A percentile compares a stretch with the other conserved stretches of the same genome.
Conservation (phyloP, 2,797 vertebrate genomes). For the Macropus fuliginosus region DNA sequence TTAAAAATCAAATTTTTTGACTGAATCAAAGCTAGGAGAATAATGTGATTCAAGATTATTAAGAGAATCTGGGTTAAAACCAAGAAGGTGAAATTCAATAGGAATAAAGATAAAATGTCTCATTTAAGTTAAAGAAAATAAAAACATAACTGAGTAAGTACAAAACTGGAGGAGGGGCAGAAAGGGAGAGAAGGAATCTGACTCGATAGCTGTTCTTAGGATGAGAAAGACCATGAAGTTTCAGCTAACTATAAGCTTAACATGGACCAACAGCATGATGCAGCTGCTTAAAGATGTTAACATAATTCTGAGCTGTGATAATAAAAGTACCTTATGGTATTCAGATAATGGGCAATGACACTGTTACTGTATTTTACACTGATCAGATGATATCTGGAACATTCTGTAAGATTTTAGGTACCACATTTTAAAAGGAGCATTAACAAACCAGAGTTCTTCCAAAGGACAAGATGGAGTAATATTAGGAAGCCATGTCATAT, state of each 20-base stretch:
- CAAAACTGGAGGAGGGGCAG: not conserved
- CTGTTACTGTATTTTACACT: not conserved
- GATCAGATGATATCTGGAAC: not conserved
- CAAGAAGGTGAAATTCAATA: constrained; percentile 1
- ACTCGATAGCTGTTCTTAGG: not conserved
- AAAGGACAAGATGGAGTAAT: not conserved
- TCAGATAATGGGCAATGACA: constrained; percentile 7
- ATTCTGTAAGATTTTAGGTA: not conserved
- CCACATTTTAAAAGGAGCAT: not conserved
- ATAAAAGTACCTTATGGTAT: constrained; percentile 23
- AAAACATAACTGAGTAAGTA: not conserved
- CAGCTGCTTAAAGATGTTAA: constrained; percentile 5
- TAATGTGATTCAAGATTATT: constrained; percentile 25
- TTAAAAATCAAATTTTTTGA: not conserved
- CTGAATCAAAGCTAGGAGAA: not conserved
- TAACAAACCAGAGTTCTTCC: not conserved
- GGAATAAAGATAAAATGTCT: not conserved
- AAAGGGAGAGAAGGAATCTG: not conserved
- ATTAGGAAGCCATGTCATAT: not conserved
- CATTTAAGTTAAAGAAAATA: constrained; percentile 12
- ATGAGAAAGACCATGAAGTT: constrained; percentile 5
- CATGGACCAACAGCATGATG: constrained; percentile 38
- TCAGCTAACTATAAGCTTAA: constrained; percentile 13
- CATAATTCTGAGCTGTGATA: constrained; percentile 18
- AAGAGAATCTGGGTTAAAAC: constrained; percentile 18